phyloP scores from a whole-genome alignment of 2,113 vertebrate genomes.

The Porphyrio hochstetteri region DNA sequence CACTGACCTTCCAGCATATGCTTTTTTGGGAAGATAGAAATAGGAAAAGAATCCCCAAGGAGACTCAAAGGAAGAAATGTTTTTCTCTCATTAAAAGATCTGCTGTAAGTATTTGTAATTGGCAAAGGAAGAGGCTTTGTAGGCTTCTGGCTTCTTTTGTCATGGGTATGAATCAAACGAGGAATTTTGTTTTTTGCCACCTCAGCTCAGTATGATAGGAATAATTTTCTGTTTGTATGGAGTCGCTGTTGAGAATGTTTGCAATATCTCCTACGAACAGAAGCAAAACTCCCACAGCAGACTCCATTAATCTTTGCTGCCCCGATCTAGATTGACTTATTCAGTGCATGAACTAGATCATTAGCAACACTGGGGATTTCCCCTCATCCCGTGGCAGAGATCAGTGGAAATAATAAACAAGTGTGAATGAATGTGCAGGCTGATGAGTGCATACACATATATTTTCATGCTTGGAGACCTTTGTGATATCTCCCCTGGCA shows the following conservation, averaged over 20 bases:
- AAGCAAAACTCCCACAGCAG: conserved; percentile 8
- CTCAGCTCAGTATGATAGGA: background rate
- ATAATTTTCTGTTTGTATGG: background rate
- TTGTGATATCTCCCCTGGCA: background rate
- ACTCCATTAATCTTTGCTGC: conserved; percentile 46
- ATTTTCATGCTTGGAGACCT: background rate
- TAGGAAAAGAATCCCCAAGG: background rate
- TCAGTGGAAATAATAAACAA: background rate
- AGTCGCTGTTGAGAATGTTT: background rate
- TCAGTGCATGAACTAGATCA: conserved; percentile 8
- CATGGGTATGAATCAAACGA: background rate
- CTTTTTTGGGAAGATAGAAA: background rate
- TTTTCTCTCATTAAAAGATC: background rate
- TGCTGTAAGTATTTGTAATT: background rate
- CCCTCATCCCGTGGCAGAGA: background rate
- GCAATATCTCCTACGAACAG: background rate
- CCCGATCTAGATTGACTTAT: conserved; percentile 36
- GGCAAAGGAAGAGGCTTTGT: background rate
- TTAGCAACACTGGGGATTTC: conserved; percentile 16
- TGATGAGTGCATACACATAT: background rate
- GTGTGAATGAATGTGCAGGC: background rate
- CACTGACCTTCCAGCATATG: background rate
- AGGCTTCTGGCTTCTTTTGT: background rate
- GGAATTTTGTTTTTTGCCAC: background rate
- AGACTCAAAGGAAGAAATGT: background rate